Evolutionary conservation across 1,140 invertebrate genomes (phyloP).

Genomic region (Lerema accius): DNA sequence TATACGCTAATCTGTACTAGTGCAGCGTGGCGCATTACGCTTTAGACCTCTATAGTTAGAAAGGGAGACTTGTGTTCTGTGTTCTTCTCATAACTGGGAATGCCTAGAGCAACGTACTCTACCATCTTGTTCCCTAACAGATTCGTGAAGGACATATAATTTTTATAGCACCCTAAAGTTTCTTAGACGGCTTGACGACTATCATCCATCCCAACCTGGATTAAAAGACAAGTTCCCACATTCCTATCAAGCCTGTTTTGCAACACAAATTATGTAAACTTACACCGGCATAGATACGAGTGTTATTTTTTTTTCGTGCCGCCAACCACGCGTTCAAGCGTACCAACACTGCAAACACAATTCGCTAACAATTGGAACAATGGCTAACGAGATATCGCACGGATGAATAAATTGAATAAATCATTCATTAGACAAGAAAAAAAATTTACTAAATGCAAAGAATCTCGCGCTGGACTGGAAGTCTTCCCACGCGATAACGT

Average conservation of each 20-base stretch:
- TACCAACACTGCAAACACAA: background rate
- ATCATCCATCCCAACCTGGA: no score
- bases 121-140: no score
- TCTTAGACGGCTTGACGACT: no score
- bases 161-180: no score
- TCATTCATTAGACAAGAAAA: conserved; percentile 19
- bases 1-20: no score
- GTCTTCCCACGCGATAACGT: conserved; percentile 9
- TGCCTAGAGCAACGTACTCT: no score
- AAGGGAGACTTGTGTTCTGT: no score
- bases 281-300: background rate
- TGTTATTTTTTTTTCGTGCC: background rate
- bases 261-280: background rate
- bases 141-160: no score
- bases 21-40: no score
- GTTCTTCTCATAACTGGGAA: no score
- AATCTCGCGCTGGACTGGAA: conserved; percentile 14
- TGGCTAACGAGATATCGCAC: conserved; percentile 16
- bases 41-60: no score
- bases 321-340: conserved; percentile 4
- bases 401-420: conserved; percentile 8
- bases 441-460: conserved; percentile 11
- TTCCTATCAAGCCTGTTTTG: background rate
- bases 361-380: conserved; percentile 18
- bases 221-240: background rate